phyloP scores from a whole-genome alignment of 2,113 vertebrate species.

The Cephalopholis sonnerati region DNA sequence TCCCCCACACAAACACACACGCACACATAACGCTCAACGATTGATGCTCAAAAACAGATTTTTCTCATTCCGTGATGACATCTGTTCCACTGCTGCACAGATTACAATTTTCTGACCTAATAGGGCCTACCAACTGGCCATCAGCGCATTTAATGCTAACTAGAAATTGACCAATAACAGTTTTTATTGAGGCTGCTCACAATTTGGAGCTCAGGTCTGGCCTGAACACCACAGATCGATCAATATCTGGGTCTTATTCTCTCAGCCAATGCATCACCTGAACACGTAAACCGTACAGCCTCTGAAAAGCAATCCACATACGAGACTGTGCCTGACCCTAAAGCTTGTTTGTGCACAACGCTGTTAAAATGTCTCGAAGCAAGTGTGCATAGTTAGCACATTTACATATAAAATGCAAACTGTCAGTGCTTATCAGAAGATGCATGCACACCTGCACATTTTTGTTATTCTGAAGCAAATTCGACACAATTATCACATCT shows the following conservation, averaged over 20 bases:
- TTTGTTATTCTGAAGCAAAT: slow-evolving; percentile 38
- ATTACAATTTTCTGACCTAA: slow-evolving; percentile 78
- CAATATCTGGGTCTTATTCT: slow-evolving; percentile 68
- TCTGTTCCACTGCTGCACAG: slow-evolving; percentile 68
- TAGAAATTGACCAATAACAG: slow-evolving; percentile 76
- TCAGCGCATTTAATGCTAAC: slow-evolving; percentile 71
- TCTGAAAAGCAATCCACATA: slow-evolving; percentile 41
- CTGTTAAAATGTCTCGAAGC: background rate
- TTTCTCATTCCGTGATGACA: slow-evolving; percentile 73
- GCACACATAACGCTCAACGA: background rate
- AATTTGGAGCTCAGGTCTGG: slow-evolving; percentile 63
- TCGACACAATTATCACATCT: slow-evolving; percentile 23
- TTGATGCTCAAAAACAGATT: slow-evolving; percentile 54
- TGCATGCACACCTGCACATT: slow-evolving; percentile 33
- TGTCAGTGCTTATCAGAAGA: background rate
- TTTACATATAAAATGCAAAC: slow-evolving; percentile 43
- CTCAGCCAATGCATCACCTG: slow-evolving; percentile 34
- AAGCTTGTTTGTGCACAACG: background rate
- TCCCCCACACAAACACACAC: background rate
- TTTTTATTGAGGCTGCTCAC: slow-evolving; percentile 61
- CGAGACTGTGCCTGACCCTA: slow-evolving; percentile 6
- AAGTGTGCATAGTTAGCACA: background rate
- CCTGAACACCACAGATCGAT: slow-evolving; percentile 60
- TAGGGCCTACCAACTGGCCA: slow-evolving; percentile 63
- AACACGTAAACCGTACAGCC: slow-evolving; percentile 33